A percentile compares a stretch with the other conserved stretches of the same genome.
Evolutionary conservation across 35 echinoderm and acorn worm genomes (phyloP).

Genomic region (Apostichopus californicus): DNA sequence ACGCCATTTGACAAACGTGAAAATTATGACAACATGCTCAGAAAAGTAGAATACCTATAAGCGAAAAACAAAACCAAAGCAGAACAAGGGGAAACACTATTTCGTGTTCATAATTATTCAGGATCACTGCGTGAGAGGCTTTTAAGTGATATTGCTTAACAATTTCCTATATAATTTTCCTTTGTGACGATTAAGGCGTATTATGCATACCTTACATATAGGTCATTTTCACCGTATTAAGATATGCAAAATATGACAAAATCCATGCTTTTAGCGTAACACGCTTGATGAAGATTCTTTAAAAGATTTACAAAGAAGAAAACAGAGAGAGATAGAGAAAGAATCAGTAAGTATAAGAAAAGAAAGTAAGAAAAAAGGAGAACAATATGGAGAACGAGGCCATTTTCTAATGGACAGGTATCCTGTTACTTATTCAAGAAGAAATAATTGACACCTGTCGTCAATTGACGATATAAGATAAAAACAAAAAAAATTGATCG

Average conservation of each 20-base stretch:
- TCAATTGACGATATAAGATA: constrained; percentile 24
- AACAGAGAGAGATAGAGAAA: not conserved
- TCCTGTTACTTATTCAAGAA: constrained; percentile 42
- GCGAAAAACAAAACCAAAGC: not conserved
- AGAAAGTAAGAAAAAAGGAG: not conserved
- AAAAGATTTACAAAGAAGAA: not conserved
- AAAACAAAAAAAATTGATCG: constrained; percentile 20
- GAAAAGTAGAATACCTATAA: not conserved
- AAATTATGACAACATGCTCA: not conserved
- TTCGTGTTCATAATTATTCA: constrained; percentile 38
- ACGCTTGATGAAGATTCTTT: constrained; percentile 12
- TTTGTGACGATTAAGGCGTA: not conserved
- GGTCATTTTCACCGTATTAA: constrained; percentile 28
- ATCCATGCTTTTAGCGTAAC: constrained; percentile 42
- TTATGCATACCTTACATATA: constrained; percentile 42
- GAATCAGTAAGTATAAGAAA: not conserved
- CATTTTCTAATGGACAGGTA: constrained; percentile 31
- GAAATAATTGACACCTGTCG: constrained; percentile 50
- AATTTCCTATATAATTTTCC: constrained; percentile 26
- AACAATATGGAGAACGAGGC: constrained; percentile 45
- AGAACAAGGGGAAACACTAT: not conserved
- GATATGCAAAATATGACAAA: constrained; percentile 45
- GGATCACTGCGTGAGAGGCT: not conserved
- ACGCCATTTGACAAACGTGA: not conserved
- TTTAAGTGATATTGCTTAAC: constrained; percentile 9